Base-by-base conservation (phyloP, 1,140 invertebrate species). In the Ericerus pela region DNA sequence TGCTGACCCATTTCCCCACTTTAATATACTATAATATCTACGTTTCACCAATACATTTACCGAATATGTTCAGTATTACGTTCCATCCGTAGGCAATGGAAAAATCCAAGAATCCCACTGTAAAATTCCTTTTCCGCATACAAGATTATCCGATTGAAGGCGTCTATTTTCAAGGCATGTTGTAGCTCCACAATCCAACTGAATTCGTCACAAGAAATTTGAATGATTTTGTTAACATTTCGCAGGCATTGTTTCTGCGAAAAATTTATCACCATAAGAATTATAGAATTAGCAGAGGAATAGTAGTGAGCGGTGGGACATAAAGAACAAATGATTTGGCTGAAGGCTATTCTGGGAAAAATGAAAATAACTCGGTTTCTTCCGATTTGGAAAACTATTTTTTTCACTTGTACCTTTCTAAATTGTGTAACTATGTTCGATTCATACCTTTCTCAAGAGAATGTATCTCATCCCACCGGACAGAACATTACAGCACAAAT, bases 51-150 rank as follows among this genome's bases (percentile, higher is more conserved):
- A 41, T 4, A 24, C 41, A 47, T 24, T 22, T 5, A 47, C 41
- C 41, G 22, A 24, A 47, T 24, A 47, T 47, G 22, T 24, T 24
- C 10, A 2, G 41, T 47, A 14, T 24, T 24, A 10, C 41, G 10
- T 24, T 47, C 41, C 14, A 47, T 24, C 26, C 41, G 22, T 24
- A 47, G 14, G 18, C 16, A 47, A 47, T 47, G 22, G 26, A 24
- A 47, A 47, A 47, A 47, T 20, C 41, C 41, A 24, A 47, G 2
- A 47, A 47, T 47, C 26, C 41, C 41, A 24, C 41, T 47, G 20
- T 24, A 47, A 22, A 14, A 4, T 3, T 47, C 41, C 3, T 47
- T 47, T 22, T 47, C 41, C 16, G 41, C 22, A 47, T 24, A 6
- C 14, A 47, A 47, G 26, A 47, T 47, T 22, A 47, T 47, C 20